phyloP scores from a whole-genome alignment of 2,113 vertebrate species.

The Hippopotamus amphibius region DNA sequence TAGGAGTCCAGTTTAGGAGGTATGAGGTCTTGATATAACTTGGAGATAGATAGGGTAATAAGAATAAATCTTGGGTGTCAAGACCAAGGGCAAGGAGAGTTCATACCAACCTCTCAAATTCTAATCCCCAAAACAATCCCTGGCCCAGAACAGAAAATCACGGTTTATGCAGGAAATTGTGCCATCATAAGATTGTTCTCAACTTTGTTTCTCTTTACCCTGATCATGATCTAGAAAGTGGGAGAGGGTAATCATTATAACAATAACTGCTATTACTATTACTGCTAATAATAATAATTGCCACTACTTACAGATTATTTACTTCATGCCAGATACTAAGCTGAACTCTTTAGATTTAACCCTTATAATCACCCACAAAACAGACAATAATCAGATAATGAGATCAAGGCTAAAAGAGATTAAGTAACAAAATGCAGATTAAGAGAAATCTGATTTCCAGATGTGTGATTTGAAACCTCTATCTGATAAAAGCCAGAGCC shows the following conservation, averaged over 20 bases:
- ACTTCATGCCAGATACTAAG: not conserved
- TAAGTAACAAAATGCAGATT: conserved; percentile 25
- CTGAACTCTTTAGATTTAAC: not conserved
- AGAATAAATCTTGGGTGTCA: not conserved
- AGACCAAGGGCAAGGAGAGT: not conserved
- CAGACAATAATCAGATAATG: not conserved
- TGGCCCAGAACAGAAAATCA: not conserved
- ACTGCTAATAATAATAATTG: not conserved
- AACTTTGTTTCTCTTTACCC: not conserved
- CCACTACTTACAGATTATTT: not conserved
- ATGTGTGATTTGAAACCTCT: not conserved
- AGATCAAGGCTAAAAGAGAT: not conserved
- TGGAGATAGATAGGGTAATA: not conserved
- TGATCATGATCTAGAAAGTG: not conserved
- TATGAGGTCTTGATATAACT: not conserved
- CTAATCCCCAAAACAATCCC: not conserved
- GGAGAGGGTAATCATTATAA: not conserved
- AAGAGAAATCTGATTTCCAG: conserved; percentile 13
- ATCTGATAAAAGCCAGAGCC: not conserved
- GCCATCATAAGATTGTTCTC: not conserved
- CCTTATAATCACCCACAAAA: not conserved
- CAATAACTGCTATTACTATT: not conserved
- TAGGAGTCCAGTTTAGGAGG: not conserved
- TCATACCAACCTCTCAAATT: not conserved
- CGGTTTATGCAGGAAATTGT: not conserved